Base-by-base conservation (phyloP, 2,888 invertebrate species). In the Polydrusus cervinus region DNA sequence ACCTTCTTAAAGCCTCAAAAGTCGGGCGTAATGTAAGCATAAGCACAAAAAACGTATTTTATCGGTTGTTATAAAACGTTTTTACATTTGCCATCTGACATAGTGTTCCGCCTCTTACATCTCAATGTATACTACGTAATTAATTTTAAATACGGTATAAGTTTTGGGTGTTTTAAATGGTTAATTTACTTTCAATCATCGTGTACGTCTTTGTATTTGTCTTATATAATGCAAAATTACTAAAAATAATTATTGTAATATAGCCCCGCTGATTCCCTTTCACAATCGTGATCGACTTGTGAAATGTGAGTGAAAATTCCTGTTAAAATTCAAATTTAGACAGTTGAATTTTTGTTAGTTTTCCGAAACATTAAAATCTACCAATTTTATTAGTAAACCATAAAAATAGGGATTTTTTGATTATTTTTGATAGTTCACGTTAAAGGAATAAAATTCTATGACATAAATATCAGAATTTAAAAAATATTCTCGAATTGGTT, bases 211-310 rank as follows among this genome's bases (percentile, higher is more conserved):
- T 55, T 14, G 18, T 60, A 38, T 11, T 38, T 60, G 9, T 38
- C 10, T 60, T 60, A 60, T 60, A 38, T 60, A 60, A 60, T 38
- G 9, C 9, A 18, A 60, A 60, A 38, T 38, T 38, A 60, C 57
- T 60, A 11, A 18, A 60, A n/a, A n/a, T n/a, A n/a, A n/a, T n/a
- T n/a, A 38, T 60, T 14, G 57, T 60, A 60, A 72, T 61, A 72
- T 57, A 20, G 60, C 49, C 25, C 45, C 14, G 20, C 34, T 40
- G 61, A 62, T 49, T 61, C 61, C 67, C 73, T 68, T 73, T 73
- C 73, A 73, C 73, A 62, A 73, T 45, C 73, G 68, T 73, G 73
- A 73, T 60, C 16, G 2, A 18, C 16, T 60, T 60, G 57, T 38
- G 14, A 16, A 38, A 38, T 30, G 1, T 10, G 57, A 1, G 38